Percentiles rank a stretch among this genome's conserved stretches.
Conservation (phyloP, 2,113 vertebrate genomes). For the Brachyhypopomus gauderio region DNA sequence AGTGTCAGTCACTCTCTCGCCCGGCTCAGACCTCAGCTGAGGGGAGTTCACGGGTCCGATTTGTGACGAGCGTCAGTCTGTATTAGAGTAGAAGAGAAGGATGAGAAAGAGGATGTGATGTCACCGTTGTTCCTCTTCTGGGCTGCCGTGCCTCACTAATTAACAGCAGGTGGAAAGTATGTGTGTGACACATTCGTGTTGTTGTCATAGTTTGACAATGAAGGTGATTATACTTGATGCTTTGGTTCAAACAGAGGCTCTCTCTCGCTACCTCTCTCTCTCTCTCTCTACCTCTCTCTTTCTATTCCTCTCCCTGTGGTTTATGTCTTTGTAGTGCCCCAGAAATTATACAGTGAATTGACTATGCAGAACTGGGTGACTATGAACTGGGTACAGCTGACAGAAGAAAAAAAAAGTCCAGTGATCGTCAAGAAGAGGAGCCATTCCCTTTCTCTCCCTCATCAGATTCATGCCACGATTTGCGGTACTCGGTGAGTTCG, state of each 20-base stretch:
- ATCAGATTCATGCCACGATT: neutral
- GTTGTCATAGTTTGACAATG: slow-evolving; percentile 40
- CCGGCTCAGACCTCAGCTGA: slow-evolving; percentile 19
- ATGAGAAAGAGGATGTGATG: slow-evolving; percentile 48
- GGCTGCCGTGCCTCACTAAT: slow-evolving; percentile 62
- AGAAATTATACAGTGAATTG: neutral
- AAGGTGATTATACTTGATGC: slow-evolving; percentile 30
- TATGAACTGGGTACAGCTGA: slow-evolving; percentile 5
- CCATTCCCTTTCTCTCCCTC: neutral
- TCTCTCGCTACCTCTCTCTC: slow-evolving; percentile 3
- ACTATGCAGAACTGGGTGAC: neutral
- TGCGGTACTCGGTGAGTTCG: slow-evolving; percentile 4
- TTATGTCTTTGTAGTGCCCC: neutral
- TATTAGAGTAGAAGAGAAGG: neutral
- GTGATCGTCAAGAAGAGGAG: slow-evolving; percentile 1
- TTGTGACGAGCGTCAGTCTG: slow-evolving; percentile 33
- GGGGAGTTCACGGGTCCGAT: slow-evolving; percentile 41
- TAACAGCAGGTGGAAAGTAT: slow-evolving; percentile 23
- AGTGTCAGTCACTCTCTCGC: slow-evolving; percentile 69
- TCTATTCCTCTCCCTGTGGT: slow-evolving; percentile 9
- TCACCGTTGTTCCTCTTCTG: slow-evolving; percentile 51
- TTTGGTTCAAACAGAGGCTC: slow-evolving; percentile 16
- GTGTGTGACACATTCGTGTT: slow-evolving; percentile 32
- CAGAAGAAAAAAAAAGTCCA: slow-evolving; percentile 1
- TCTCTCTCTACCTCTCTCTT: neutral